A percentile compares a stretch with the other conserved stretches of the same genome.
These are phyloP conservation scores for Polyommatus icarus DNA, from an alignment of 2,888 invertebrate species.

Conservation along the genomic window DNA sequence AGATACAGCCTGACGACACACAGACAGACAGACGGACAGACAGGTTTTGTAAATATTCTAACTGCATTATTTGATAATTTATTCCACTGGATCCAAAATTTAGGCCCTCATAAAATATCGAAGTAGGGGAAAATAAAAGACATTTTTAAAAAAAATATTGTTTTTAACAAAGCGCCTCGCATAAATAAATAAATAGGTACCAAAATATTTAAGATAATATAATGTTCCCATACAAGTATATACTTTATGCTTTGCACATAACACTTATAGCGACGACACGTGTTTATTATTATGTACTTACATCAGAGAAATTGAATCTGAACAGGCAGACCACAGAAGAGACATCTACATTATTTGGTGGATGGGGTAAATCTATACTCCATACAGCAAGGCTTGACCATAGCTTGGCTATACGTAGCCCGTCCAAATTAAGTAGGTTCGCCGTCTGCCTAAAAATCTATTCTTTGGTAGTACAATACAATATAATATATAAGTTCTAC, in stretches of 20 bases:
- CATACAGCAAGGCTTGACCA: too few relatives aligned
- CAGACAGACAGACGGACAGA: too few relatives aligned
- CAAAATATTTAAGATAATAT: slow-evolving; percentile 48
- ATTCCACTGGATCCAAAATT: too few relatives aligned
- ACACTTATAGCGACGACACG: slow-evolving; percentile 34
- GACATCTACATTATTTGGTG: too few relatives aligned
- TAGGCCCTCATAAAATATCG: too few relatives aligned
- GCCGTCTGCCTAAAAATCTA: not conserved
- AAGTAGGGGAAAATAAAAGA: slow-evolving; percentile 49
- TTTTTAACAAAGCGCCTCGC: slow-evolving; percentile 71
- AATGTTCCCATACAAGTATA: slow-evolving; percentile 39
- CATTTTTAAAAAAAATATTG: slow-evolving; percentile 66
- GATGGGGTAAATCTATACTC: too few relatives aligned
- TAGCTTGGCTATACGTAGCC: not conserved
- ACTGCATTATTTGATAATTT: too few relatives aligned
- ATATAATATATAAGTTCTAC: not conserved
- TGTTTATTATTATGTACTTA: not conserved
- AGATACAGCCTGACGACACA: too few relatives aligned
- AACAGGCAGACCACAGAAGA: not conserved
- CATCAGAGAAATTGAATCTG: not conserved
- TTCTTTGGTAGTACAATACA: slow-evolving; percentile 13
- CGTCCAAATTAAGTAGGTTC: not conserved
- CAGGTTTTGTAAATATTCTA: too few relatives aligned
- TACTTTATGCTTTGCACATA: slow-evolving; percentile 34
- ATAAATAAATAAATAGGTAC: too few relatives aligned